A percentile compares a stretch with the other conserved stretches of the same genome.
Conservation (phyloP, 1,140 invertebrate genomes). For the Marisa cornuarietis region DNA sequence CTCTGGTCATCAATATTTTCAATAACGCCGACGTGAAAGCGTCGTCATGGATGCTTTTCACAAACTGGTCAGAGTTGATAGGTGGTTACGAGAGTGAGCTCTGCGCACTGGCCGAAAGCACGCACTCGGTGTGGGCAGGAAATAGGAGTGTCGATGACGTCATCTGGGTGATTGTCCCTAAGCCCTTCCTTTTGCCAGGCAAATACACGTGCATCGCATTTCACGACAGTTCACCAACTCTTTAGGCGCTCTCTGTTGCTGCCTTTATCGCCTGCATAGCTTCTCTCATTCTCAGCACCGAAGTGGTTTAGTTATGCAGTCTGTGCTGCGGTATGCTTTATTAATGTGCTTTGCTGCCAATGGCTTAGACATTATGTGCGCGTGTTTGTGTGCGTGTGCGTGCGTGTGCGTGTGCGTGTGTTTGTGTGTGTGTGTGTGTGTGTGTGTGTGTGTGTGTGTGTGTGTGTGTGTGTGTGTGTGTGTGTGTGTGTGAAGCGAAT, state of each 20-base stretch:
- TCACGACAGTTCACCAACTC: background rate
- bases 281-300: background rate
- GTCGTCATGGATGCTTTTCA: no score
- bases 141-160: no score
- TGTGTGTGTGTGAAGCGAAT: background rate
- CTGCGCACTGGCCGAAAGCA: no score
- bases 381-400: background rate
- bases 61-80: no score
- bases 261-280: background rate
- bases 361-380: background rate
- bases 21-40: no score
- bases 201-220: background rate
- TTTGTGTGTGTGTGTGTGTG: background rate
- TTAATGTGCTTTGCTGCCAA: background rate
- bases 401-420: constrained; percentile 1
- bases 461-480: background rate
- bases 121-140: no score
- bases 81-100: no score
- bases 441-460: constrained; percentile 9
- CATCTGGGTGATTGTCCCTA: no score
- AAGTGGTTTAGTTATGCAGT: background rate
- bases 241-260: background rate
- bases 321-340: background rate
- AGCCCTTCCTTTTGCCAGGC: no score
- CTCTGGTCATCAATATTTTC: no score